Evolutionary conservation across 1,140 invertebrate genomes (phyloP), one percentile per base, ranked within the genome.

Genomic region (Apis mellifera): DNA sequence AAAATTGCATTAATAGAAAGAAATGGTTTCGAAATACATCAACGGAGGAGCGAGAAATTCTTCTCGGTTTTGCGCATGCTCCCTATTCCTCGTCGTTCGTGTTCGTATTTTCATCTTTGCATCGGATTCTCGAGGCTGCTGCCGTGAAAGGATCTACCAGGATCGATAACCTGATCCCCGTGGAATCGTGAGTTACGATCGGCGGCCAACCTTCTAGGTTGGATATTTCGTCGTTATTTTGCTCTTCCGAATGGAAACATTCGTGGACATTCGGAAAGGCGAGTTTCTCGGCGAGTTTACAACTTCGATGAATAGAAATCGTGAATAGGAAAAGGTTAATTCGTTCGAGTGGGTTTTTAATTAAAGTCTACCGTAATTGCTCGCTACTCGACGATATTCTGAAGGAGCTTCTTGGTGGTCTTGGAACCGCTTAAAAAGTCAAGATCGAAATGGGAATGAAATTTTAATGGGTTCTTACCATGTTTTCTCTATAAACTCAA

Each of bases 181-280:
- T 62, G 74, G 72, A 81, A 88, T 59, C 79, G 72, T 85, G 84
- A 88, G 83, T 88, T 88, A 88, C 86, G 80, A 50, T 75, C 62
- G 12, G 15, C 54, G 19, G 62, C 21, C n/a, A n/a, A n/a, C n/a
- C 23, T 23, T 21, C 54, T 7, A 5, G 32, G 17, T 23, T 23
- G 7, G 17, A 13, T 82, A 50, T 71, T 59, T 64, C 62, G n/a
- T 32, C 50, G 73, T 84, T 87, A 84, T 84, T 75, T 84, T 69
- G 48, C 55, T 42, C 2, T 52, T n/a, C 23, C 59, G 13, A 52
- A 72, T 50, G 62, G 54, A 69, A 78, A 59, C 57, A 64, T 54
- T 15, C 54, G 32, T 66, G 17, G 32, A 75, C 80, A 54, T 42
- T 7, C 32, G 42, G 19, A 71, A 42, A 54, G 80, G 70, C 62